A percentile compares a stretch with the other conserved stretches of the same genome.
Conservation (phyloP, 2,888 invertebrate genomes). For the Cerastis rubricosa region DNA sequence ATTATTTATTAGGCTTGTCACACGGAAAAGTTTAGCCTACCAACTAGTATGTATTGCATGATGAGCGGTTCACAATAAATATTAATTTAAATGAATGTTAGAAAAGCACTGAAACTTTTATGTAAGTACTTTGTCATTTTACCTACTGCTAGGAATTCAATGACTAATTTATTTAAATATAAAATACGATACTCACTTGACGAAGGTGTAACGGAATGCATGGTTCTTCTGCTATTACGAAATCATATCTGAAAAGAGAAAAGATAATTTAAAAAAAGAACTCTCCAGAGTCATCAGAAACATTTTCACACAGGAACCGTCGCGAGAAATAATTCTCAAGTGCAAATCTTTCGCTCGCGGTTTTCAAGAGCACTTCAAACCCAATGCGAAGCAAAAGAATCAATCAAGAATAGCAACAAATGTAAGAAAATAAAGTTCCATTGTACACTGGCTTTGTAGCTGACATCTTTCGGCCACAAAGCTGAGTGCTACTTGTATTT, state of each 20-base stretch:
- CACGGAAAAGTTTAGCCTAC: conserved; percentile 9
- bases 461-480: conserved; percentile 87
- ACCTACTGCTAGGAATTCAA: not conserved
- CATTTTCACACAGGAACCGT: conserved; percentile 70
- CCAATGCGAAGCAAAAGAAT: conserved; percentile 78
- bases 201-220: conserved; percentile 79
- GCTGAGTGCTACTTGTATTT: conserved; percentile 79
- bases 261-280: conserved; percentile 10
- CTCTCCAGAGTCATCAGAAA: conserved; percentile 24
- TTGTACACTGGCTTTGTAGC: conserved; percentile 77
- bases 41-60: not conserved
- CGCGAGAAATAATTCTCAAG: conserved; percentile 75
- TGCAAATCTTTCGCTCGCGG: conserved; percentile 69
- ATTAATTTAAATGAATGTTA: not conserved
- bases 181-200: conserved; percentile 76
- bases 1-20: not conserved
- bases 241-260: conserved; percentile 70
- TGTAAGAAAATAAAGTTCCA: conserved; percentile 85
- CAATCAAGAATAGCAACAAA: conserved; percentile 85
- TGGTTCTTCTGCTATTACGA: conserved; percentile 65
- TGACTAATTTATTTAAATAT: not conserved
- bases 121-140: not conserved
- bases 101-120: not conserved
- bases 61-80: not conserved
- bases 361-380: conserved; percentile 76